Evolutionary conservation across 1,140 invertebrate genomes (phyloP), one percentile per base, ranked within the genome.

Genomic region (Dolichoris vasculosae): DNA sequence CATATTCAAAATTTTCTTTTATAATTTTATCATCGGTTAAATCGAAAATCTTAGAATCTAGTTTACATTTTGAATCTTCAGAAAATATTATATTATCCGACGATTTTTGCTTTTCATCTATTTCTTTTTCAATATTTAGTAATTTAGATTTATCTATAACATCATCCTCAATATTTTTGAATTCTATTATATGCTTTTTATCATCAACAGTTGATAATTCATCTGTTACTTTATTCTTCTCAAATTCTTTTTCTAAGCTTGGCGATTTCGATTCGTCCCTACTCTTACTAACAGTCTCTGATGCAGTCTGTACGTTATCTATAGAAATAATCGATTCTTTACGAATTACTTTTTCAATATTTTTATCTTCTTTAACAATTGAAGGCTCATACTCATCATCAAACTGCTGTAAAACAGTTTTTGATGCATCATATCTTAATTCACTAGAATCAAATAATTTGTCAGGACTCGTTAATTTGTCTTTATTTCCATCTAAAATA

Each of bases 211-310:
- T 4, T 59, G 13, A 26, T 26, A 26, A 26, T 26, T 6, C 20
- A 26, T 26, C 26, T 26, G 3, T 3, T 59, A 4, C 23, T 59
- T 59, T 26, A 59, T 59, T 26, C 26, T 38, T 32, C 1, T 23
- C 69, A 40, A 77, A 17, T 32, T 77, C 75, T 23, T 77, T 81
- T 51, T 81, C 59, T 32, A 89, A 86, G 75, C 89, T 90, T 32
- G 89, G 88, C 1, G 89, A 89, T 85, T 88, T 89, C 11, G 88
- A 89, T 35, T 43, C 38, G 67, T 84, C 81, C 3, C 23, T 48
- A 73, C 38, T n/a, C n/a, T 20, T 4, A 20, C 2, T 38, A 0
- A 38, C 3, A 38, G 32, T 20, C 13, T 69, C 67, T 23, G 17
- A 7, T 35, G 35, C 35, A 77, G 46, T 55, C 30, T 59, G 77